Conservation (phyloP, 2,113 vertebrate genomes). For the Salminus brasiliensis region DNA sequence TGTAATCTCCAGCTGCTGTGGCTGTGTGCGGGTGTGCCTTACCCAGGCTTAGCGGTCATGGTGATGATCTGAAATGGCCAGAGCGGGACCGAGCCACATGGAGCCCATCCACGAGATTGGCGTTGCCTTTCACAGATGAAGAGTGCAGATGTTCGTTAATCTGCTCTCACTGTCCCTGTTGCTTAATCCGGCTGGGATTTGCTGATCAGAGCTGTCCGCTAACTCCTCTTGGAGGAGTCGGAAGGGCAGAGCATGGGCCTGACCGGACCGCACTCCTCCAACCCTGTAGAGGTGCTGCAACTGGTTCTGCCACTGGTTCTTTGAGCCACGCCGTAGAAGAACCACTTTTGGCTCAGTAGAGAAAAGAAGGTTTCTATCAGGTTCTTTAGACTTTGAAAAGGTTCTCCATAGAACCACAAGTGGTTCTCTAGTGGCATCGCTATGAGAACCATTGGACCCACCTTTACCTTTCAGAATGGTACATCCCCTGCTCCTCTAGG, state of each 20-base stretch:
- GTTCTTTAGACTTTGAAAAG: no score
- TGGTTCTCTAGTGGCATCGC: no score
- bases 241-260: no score
- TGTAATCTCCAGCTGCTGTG: background rate
- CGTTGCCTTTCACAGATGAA: conserved; percentile 36
- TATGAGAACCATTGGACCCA: no score
- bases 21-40: conserved; percentile 25
- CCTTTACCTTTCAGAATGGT: no score
- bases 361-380: no score
- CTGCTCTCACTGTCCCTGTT: conserved; percentile 60
- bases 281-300: no score
- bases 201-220: conserved; percentile 37
- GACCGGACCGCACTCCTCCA: conserved; percentile 10
- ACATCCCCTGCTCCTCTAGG: no score
- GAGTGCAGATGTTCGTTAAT: conserved; percentile 75
- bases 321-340: no score
- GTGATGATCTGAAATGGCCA: conserved; percentile 37
- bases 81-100: conserved; percentile 28
- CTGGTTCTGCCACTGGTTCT: no score
- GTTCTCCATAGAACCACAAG: no score
- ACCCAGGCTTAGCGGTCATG: conserved; percentile 31
- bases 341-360: no score
- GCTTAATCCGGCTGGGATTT: conserved; percentile 52
- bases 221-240: background rate
- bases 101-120: conserved; percentile 33